Conservation (phyloP, 2,888 invertebrate species). For the Tipula helvola region DNA sequence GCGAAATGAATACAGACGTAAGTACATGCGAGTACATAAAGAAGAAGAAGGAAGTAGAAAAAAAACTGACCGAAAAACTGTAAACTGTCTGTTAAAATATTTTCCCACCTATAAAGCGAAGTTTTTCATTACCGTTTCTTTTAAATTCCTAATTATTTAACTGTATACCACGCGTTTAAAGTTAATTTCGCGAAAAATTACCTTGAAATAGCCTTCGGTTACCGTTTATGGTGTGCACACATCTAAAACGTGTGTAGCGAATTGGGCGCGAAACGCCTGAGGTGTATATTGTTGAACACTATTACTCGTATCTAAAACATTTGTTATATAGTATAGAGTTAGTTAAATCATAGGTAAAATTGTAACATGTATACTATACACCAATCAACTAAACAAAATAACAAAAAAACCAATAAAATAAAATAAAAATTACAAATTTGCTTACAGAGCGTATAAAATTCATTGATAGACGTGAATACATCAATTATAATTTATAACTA, state of each 20-base stretch:
- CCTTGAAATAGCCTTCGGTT: background rate
- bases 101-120: background rate
- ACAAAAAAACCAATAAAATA: background rate
- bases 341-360: background rate
- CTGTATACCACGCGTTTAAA: background rate
- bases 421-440: background rate
- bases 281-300: background rate
- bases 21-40: background rate
- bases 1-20: background rate
- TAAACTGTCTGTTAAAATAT: background rate
- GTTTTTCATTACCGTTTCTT: background rate
- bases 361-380: background rate
- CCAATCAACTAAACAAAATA: background rate
- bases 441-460: background rate
- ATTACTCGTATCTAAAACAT: too few relatives aligned
- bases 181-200: background rate
- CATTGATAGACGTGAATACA: background rate
- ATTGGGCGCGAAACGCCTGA: background rate
- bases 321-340: background rate
- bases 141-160: too few relatives aligned
- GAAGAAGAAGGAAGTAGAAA: background rate
- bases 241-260: background rate
- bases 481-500: background rate
- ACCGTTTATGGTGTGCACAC: background rate
- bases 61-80: background rate